Base-by-base conservation (phyloP, 1,140 invertebrate species). In the Andricus grossulariae region DNA sequence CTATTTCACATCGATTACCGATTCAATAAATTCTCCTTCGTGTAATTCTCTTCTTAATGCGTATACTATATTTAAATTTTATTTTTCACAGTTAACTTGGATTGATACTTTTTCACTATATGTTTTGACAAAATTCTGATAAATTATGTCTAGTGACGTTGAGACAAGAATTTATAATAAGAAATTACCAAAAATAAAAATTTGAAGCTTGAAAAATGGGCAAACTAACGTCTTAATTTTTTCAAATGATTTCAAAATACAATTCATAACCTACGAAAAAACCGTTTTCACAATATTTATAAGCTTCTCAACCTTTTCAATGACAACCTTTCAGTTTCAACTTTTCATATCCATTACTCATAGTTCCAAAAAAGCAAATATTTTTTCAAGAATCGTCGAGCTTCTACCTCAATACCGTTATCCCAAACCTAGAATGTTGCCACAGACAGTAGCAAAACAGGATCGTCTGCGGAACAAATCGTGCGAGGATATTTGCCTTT, bases 381-480 rank as follows among this genome's bases (percentile, higher is more conserved):
- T 66, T 66, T n/a, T 66, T 55, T 8, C 21, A 11, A 55, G 0
- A 55, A 55, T 55, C 18, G 6, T 45, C 54, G 13, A 5, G 2
- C 32, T n/a, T 15, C n/a, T 25, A 21, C 15, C 21, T 39, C 16
- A 25, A 25, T 18, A 39, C n/a, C 60, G 60, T 39, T 66, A 25
- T 66, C 25, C 39, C 57, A 25, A 32, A 12, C 10, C 15, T 60
- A 7, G 16, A 39, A 66, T n/a, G 25, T 39, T 66, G 60, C 25
- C 60, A 16, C 13, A 66, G 32, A 66, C 60, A 66, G 60, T 45
- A 16, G 32, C 60, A 66, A 66, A 66, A 80, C 74, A 82, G 75
- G 72, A 79, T 80, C 78, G 74, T 55, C 49, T 73, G 73, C 18
- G 50, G 76, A 75, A 52, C 54, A 73, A 55, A 81, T 74, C 60